phyloP scores from a whole-genome alignment of 30 jellyfish, hydroid and myxozoan species.

The Rhopilema esculentum region DNA sequence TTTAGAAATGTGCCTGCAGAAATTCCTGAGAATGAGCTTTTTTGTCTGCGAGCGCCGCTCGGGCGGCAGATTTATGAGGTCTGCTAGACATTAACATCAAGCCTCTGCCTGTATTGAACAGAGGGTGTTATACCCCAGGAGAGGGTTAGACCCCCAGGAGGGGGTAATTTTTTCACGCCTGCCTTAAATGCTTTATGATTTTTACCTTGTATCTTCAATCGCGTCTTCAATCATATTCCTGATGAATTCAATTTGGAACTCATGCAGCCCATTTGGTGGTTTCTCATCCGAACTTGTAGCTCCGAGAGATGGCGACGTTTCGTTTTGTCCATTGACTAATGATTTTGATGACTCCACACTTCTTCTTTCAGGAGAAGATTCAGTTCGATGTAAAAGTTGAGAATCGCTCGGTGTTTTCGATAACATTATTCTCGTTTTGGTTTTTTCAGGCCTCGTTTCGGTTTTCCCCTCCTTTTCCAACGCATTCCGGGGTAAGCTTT shows the following conservation, averaged over 20 bases:
- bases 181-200: neutral
- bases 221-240: constrained; percentile 95
- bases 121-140: no score
- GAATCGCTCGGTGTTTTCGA: constrained; percentile 20
- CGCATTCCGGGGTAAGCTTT: neutral
- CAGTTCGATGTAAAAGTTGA: neutral
- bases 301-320: constrained; percentile 8
- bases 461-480: neutral
- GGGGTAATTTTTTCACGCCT: neutral
- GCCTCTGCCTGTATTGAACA: no score
- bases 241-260: constrained; percentile 84
- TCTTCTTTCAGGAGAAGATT: neutral
- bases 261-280: constrained; percentile 40
- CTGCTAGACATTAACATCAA: no score
- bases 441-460: neutral
- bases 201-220: constrained; percentile 89
- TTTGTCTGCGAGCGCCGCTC: no score
- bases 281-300: constrained; percentile 13
- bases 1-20: no score
- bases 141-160: neutral
- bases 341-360: neutral
- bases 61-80: no score
- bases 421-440: neutral
- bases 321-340: neutral
- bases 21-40: no score